Percentiles rank a stretch among this genome's conserved stretches.
Conservation (phyloP, 53 echinoderm and acorn worm species). For the Holothuria scabra region DNA sequence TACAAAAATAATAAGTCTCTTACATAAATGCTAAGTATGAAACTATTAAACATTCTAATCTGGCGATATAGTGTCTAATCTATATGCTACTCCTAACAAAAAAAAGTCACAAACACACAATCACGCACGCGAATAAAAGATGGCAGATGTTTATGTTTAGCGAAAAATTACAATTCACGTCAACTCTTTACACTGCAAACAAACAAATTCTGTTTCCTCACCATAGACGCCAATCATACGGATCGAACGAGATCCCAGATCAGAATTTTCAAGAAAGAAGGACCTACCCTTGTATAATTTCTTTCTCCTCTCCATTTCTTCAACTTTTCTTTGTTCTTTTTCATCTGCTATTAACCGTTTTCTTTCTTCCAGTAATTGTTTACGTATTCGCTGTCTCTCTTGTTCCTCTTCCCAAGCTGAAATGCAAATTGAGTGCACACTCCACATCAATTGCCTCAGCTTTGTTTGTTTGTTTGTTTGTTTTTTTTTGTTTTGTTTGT, state of each 20-base stretch:
- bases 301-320: conserved; percentile 72
- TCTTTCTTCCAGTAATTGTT: conserved; percentile 53
- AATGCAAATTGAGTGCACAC: conserved; percentile 2
- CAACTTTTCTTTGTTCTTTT: conserved; percentile 56
- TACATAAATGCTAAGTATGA: too few relatives aligned
- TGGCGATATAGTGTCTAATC: too few relatives aligned
- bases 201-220: too few relatives aligned
- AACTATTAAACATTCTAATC: too few relatives aligned
- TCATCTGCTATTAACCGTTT: conserved; percentile 59
- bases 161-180: too few relatives aligned
- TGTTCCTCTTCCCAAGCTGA: conserved; percentile 73
- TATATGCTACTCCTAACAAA: too few relatives aligned
- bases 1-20: too few relatives aligned
- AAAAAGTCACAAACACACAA: not conserved
- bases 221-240: too few relatives aligned
- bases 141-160: too few relatives aligned
- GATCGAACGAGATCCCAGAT: too few relatives aligned
- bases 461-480: not conserved
- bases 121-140: too few relatives aligned
- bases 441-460: not conserved
- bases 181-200: too few relatives aligned
- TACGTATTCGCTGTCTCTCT: conserved; percentile 16
- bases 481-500: not conserved
- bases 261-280: not conserved
- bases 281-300: conserved; percentile 76